Conservation (phyloP, 2,113 vertebrate species). For the Megaleporinus macrocephalus region DNA sequence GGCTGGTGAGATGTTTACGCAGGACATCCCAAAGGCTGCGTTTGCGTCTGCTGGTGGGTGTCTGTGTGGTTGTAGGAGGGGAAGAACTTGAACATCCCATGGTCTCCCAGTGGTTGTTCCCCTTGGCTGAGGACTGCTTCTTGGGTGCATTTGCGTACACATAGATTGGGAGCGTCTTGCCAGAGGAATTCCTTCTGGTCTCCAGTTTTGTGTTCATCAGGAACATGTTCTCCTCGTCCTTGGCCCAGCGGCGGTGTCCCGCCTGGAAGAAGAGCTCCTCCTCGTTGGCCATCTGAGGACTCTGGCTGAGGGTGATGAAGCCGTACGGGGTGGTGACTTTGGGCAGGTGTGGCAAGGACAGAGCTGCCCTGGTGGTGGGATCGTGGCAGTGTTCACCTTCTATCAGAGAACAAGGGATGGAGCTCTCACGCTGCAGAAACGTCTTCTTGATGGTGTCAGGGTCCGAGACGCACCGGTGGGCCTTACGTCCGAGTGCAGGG, state of each 20-base stretch:
- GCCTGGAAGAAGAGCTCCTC: constrained; percentile 77
- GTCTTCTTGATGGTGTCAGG: constrained; percentile 37
- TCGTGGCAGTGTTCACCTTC: constrained; percentile 69
- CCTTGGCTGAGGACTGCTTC: constrained; percentile 21
- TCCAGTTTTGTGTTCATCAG: constrained; percentile 25
- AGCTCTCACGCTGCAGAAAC: constrained; percentile 32
- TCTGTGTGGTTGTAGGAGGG: constrained; percentile 32
- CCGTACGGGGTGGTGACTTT: constrained; percentile 75
- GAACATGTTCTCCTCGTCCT: constrained; percentile 26
- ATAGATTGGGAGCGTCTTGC: constrained; percentile 35
- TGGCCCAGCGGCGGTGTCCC: constrained; percentile 50
- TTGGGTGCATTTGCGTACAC: constrained; percentile 25
- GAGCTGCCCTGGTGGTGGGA: constrained; percentile 60
- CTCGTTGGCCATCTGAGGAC: constrained; percentile 77
- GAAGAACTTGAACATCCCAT: not conserved
- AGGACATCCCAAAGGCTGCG: constrained; percentile 63
- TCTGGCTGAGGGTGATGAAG: constrained; percentile 78
- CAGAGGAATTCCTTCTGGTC: constrained; percentile 7
- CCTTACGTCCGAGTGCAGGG: constrained; percentile 14
- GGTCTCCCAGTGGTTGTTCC: constrained; percentile 1
- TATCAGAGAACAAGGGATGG: constrained; percentile 6
- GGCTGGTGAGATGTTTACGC: constrained; percentile 64
- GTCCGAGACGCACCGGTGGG: constrained; percentile 52
- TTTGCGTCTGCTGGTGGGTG: constrained; percentile 59
- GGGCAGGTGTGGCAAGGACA: constrained; percentile 77